Base-by-base conservation (phyloP, 2,797 vertebrate species). In the Gallinago nigripennis region DNA sequence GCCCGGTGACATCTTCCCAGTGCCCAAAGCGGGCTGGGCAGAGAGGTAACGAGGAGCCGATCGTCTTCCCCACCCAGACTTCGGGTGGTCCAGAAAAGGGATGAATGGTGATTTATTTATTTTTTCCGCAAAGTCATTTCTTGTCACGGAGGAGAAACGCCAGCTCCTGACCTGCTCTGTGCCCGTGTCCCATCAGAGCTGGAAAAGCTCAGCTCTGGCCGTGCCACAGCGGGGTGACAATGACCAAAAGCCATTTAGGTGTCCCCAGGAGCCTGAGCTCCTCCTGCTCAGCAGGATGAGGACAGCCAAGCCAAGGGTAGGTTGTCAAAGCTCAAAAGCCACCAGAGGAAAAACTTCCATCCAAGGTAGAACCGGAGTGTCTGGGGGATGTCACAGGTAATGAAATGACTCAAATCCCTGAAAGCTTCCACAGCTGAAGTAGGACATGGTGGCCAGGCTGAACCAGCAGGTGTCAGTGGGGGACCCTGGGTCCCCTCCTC, bases 291-390 rank as follows among this genome's bases (percentile, higher is more conserved):
- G 27, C 0, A 5, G 70, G 83, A 33, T 0, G 5, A 25, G 56
- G n/a, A 30, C 1, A 1, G 43, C 0, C 0, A 41, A 61, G 77
- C 54, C 0, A 0, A 5, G 0, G 0, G 2, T 12, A 33, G 10
- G 16, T 6, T 28, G 35, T 37, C 73, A 53, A 37, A 56, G 46
- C 8, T 15, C 28, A 11, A 66, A 82, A 85, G 19, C 37, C 60
- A 14, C 23, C 0, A 0, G 1, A 15, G 35, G 63, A 43, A 54
- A 82, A 94, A 71, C 14, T 43, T 66, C 73, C 27, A 57, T 12
- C 39, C 27, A 5, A n/a, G 37, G 35, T 27, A 19, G 60, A 82
- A 35, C 18, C 3, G 1, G 37, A 23, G 19, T 5, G 45, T 10
- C 35, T 5, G 9, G 14, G 27, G 19, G 45, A 8, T 2, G 0